phyloP scores from a whole-genome alignment of 1,140 invertebrate species.

The Drosophila asahinai region DNA sequence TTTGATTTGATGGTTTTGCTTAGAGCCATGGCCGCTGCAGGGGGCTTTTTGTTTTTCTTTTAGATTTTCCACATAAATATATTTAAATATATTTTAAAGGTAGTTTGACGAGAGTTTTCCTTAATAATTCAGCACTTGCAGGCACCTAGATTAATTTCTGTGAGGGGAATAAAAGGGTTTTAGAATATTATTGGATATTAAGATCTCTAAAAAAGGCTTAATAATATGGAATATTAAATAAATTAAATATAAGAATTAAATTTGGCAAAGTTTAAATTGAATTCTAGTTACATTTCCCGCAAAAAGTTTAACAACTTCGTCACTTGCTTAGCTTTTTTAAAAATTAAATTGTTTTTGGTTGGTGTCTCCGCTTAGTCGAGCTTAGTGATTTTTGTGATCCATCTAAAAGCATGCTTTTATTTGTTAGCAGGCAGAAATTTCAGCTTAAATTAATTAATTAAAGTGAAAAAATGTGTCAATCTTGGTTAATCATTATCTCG shows the following conservation, averaged over 20 bases:
- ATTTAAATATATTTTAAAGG: not conserved
- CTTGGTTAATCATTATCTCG: not conserved
- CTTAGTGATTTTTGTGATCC: not conserved
- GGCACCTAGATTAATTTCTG: not conserved
- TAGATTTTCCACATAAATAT: conserved; percentile 5
- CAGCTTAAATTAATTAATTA: not conserved
- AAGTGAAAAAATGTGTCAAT: not conserved
- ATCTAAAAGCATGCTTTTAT: conserved; percentile 12
- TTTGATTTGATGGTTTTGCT: conserved; percentile 74
- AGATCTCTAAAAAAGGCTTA: too few relatives aligned
- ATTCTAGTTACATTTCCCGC: not conserved
- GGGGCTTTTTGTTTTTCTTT: not conserved
- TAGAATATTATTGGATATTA: not conserved
- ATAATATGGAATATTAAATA: not conserved
- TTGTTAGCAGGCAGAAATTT: not conserved
- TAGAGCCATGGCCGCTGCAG: conserved; percentile 61
- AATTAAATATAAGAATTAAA: not conserved
- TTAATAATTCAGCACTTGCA: not conserved
- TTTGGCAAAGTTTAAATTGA: not conserved
- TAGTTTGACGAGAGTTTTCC: not conserved
- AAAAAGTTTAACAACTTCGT: not conserved
- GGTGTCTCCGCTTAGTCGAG: not conserved
- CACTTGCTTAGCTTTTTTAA: not conserved
- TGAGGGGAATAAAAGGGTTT: not conserved
- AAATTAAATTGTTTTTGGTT: not conserved